phyloP scores from a whole-genome alignment of 1,140 invertebrate genomes.

The Bacillus rossius region DNA sequence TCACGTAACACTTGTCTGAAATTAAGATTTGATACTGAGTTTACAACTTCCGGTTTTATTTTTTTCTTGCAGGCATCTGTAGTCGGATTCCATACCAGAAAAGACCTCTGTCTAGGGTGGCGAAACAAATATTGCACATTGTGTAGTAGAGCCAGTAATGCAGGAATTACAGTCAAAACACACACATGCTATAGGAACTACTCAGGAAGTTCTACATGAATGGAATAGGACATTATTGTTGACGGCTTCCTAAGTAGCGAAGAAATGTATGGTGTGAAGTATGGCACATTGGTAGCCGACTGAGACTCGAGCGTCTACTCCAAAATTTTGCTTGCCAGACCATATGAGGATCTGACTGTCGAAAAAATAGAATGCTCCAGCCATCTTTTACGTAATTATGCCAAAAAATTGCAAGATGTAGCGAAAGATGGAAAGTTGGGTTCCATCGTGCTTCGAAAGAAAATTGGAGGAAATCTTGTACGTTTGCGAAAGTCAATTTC shows the following conservation, averaged over 20 bases:
- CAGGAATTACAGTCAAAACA: not conserved
- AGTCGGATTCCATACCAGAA: too few species aligned
- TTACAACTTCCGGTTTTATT: too few species aligned
- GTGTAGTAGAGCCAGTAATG: too few species aligned
- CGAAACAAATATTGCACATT: too few species aligned
- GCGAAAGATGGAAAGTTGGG: conserved; percentile 1
- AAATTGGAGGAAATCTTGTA: conserved; percentile 17
- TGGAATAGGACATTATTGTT: conserved; percentile 5
- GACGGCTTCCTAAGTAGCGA: conserved; percentile 3
- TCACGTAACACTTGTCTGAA: too few species aligned
- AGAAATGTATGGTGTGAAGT: conserved; percentile 8
- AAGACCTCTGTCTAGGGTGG: too few species aligned
- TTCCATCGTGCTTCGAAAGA: conserved; percentile 5
- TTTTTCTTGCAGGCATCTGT: too few species aligned
- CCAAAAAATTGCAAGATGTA: conserved; percentile 21
- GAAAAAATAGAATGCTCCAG: conserved; percentile 34
- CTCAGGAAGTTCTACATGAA: not conserved
- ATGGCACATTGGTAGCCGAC: conserved; percentile 1
- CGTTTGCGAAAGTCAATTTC: conserved; percentile 18
- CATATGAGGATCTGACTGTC: conserved; percentile 18
- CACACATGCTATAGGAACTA: conserved; percentile 7
- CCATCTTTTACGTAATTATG: conserved; percentile 32
- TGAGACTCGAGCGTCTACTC: conserved; percentile 33
- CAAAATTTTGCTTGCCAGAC: conserved; percentile 22
- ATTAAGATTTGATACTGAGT: too few species aligned